Percentiles rank a stretch among this genome's conserved stretches.
These are phyloP conservation scores for Morbakka virulenta DNA, from an alignment of 30 jellyfish, hydroid and myxozoan species.

Conservation along the genomic window DNA sequence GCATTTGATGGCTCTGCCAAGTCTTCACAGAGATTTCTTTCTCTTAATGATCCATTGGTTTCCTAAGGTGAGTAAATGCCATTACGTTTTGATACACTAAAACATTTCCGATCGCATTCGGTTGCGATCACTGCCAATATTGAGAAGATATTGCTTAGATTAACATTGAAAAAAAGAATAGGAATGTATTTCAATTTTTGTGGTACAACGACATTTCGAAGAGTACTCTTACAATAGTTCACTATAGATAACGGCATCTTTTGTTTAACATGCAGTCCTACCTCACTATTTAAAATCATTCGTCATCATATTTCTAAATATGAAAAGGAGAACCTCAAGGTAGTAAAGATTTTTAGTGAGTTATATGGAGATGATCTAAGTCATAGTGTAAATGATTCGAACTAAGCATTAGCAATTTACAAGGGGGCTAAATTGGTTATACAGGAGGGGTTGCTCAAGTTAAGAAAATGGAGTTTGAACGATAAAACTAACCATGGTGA, in stretches of 20 bases:
- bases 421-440: not conserved
- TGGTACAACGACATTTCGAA: conserved; percentile 1
- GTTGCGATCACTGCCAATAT: no score
- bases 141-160: no score
- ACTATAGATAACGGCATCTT: not conserved
- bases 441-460: conserved; percentile 3
- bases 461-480: conserved; percentile 15
- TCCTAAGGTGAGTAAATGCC: no score
- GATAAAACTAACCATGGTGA: no score
- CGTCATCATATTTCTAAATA: conserved; percentile 2
- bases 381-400: not conserved
- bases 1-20: conserved; percentile 39
- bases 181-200: conserved; percentile 6
- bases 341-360: not conserved
- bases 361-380: conserved; percentile 26
- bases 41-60: conserved; percentile 33
- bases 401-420: conserved; percentile 25
- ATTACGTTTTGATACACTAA: no score
- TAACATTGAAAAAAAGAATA: no score
- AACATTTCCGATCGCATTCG: no score
- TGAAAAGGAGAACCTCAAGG: not conserved
- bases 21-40: not conserved
- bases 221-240: not conserved
- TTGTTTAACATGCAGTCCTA: not conserved
- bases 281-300: conserved; percentile 3